A percentile compares a stretch with the other conserved stretches of the same genome.
These are phyloP conservation scores for Pterophyllum scalare DNA, from an alignment of 2,113 vertebrate genomes.

Conservation along the genomic window DNA sequence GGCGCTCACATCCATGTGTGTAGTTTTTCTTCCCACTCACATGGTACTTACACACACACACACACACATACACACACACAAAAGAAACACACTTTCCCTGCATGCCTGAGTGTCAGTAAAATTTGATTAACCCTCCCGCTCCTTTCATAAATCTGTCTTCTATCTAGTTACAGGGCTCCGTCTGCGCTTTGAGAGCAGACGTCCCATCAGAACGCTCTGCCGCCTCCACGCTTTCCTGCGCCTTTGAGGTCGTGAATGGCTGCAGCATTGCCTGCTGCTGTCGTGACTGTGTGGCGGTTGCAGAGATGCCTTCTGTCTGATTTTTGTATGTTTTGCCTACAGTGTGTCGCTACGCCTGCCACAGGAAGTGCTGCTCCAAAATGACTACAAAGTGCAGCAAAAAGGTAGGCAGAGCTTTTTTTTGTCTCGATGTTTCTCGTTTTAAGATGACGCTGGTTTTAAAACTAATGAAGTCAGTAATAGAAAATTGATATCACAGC, in stretches of 20 bases:
- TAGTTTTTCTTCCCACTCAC: constrained; percentile 50
- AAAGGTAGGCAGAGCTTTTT: constrained; percentile 84
- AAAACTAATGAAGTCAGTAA: neutral
- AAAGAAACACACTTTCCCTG: constrained; percentile 23
- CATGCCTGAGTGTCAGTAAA: constrained; percentile 17
- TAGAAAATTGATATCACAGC: neutral
- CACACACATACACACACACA: constrained; percentile 1
- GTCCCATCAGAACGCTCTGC: neutral
- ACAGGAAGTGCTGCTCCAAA: constrained; percentile 96
- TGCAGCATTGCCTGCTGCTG: neutral
- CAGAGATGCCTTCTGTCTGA: constrained; percentile 15
- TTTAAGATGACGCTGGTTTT: neutral
- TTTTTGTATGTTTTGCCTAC: constrained; percentile 29
- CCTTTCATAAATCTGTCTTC: constrained; percentile 48
- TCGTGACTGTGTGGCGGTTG: neutral
- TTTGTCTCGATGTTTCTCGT: neutral
- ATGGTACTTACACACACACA: neutral
- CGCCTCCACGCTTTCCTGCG: neutral
- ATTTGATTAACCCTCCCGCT: constrained; percentile 43
- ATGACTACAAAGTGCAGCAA: constrained; percentile 93
- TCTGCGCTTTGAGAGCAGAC: constrained; percentile 17
- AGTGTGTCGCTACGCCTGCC: constrained; percentile 98
- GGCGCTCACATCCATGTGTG: constrained; percentile 30
- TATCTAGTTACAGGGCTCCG: constrained; percentile 45
- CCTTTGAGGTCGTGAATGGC: neutral